Evolutionary conservation across 2,888 invertebrate species (phyloP).

Genomic region (Hofmannophila pseudospretella): DNA sequence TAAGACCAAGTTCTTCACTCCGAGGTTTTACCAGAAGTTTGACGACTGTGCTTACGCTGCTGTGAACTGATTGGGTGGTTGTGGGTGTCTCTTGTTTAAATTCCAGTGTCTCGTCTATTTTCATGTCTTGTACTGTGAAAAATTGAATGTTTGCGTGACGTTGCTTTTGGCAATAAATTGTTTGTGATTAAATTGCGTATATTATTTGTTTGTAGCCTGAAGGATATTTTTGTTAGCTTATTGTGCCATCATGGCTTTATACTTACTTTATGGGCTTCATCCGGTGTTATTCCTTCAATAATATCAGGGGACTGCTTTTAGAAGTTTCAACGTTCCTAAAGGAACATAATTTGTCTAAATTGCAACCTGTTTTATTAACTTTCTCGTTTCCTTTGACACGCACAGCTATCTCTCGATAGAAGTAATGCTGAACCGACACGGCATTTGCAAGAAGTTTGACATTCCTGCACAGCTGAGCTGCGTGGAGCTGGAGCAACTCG

Average conservation of each 20-base stretch:
- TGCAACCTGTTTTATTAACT: too few species aligned
- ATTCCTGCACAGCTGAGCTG: slow-evolving; percentile 35
- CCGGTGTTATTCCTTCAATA: too few species aligned
- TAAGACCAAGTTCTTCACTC: slow-evolving; percentile 42
- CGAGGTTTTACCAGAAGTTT: slow-evolving; percentile 27
- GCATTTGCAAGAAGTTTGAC: slow-evolving; percentile 42
- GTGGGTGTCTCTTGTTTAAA: not conserved
- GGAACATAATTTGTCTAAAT: too few species aligned
- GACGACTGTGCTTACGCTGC: slow-evolving; percentile 54
- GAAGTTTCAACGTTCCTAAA: too few species aligned
- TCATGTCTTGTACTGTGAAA: not conserved
- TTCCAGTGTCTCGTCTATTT: slow-evolving; percentile 2
- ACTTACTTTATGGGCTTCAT: too few species aligned
- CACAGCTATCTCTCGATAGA: slow-evolving; percentile 42
- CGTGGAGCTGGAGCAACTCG: slow-evolving; percentile 35
- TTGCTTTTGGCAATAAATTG: not conserved
- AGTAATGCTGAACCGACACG: slow-evolving; percentile 37
- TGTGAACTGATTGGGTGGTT: slow-evolving; percentile 3
- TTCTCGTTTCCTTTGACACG: slow-evolving; percentile 13
- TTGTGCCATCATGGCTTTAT: too few species aligned
- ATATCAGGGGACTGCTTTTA: too few species aligned
- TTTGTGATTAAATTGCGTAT: too few species aligned
- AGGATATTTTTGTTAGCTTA: too few species aligned
- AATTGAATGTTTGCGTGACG: not conserved
- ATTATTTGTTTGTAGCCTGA: too few species aligned